phyloP scores from a whole-genome alignment of 2,797 vertebrate genomes.

The Bradypodion ventrale region DNA sequence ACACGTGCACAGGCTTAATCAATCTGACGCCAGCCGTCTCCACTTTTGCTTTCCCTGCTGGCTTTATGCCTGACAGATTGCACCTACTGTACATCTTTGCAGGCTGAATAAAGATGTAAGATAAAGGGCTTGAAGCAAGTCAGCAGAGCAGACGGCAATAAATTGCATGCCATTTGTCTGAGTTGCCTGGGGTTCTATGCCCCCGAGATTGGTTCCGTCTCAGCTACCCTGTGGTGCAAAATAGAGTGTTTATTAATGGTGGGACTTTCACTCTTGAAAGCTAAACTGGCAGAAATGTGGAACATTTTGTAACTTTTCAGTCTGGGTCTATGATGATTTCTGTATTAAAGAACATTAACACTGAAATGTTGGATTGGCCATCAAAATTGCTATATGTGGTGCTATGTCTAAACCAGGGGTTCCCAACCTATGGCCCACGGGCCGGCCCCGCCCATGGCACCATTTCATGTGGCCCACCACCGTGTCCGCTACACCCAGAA shows the following conservation, averaged over 20 bases:
- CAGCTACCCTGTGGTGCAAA: conserved; percentile 51
- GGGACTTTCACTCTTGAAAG: conserved; percentile 30
- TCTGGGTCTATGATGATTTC: conserved; percentile 47
- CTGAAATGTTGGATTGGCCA: conserved; percentile 23
- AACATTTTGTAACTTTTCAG: conserved; percentile 5
- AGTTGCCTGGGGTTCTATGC: conserved; percentile 40
- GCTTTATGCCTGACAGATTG: conserved; percentile 78
- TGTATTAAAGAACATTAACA: conserved; percentile 35
- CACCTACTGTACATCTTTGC: conserved; percentile 65
- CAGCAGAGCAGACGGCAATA: conserved; percentile 63
- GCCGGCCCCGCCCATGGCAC: no score
- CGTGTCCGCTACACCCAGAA: no score
- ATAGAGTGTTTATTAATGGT: conserved; percentile 39
- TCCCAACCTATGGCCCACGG: no score
- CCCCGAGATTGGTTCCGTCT: conserved; percentile 34
- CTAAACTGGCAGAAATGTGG: conserved; percentile 36
- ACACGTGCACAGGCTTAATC: conserved; percentile 83
- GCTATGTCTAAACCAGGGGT: background rate
- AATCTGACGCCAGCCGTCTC: conserved; percentile 78
- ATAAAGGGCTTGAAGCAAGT: conserved; percentile 68
- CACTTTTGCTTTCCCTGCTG: conserved; percentile 74
- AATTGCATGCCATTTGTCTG: conserved; percentile 69
- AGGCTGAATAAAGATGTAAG: conserved; percentile 72
- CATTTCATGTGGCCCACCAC: no score
- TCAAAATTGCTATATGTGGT: background rate